Conservation (phyloP, 2,113 vertebrate species). For the Cavia aperea region DNA sequence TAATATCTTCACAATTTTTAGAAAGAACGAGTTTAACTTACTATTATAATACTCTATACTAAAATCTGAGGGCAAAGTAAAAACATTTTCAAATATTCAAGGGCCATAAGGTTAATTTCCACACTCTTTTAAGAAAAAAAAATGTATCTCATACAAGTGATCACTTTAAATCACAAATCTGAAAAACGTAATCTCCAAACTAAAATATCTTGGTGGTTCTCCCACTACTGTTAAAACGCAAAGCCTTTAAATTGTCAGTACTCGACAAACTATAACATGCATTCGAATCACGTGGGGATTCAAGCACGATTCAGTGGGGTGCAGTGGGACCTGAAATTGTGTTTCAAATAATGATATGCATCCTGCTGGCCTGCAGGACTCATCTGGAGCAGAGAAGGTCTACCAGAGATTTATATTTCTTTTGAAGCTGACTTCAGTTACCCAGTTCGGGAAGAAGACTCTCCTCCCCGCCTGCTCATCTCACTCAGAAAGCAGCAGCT, state of each 20-base stretch:
- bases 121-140: neutral
- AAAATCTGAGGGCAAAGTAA: conserved; percentile 36
- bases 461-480: neutral
- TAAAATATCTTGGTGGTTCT: conserved; percentile 19
- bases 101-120: conserved; percentile 6
- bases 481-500: conserved; percentile 12
- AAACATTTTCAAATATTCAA: conserved; percentile 38
- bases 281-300: neutral
- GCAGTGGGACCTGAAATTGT: neutral
- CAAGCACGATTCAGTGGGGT: neutral
- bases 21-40: conserved; percentile 35
- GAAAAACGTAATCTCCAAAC: neutral
- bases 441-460: neutral
- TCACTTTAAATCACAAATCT: neutral
- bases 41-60: conserved; percentile 1
- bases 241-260: neutral
- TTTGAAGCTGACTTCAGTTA: conserved; percentile 29
- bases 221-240: neutral
- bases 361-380: neutral
- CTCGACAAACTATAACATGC: neutral
- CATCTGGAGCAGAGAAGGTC: neutral
- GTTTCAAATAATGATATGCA: neutral
- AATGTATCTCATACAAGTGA: conserved; percentile 1
- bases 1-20: neutral
- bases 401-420: neutral